Conservation (phyloP, 2,113 vertebrate genomes). For the Callipepla squamata region DNA sequence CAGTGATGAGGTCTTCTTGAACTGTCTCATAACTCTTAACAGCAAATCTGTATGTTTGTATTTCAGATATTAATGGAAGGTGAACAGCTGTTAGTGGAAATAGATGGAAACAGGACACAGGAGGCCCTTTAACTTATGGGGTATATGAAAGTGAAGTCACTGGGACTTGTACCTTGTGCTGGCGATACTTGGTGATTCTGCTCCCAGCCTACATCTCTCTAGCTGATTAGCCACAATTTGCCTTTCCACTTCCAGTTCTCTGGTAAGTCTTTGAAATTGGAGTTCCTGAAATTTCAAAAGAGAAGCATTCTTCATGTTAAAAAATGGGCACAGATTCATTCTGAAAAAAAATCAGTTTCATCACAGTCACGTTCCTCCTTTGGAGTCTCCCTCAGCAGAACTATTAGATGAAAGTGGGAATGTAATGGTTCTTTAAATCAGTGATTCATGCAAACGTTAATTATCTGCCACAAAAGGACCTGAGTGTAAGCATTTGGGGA, state of each 20-base stretch:
- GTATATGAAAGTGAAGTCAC: slow-evolving; percentile 60
- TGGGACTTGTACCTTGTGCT: slow-evolving; percentile 93
- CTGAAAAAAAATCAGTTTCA: slow-evolving; percentile 36
- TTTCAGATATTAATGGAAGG: neutral
- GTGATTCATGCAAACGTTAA: slow-evolving; percentile 32
- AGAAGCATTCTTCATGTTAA: slow-evolving; percentile 70
- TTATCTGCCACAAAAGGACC: slow-evolving; percentile 44
- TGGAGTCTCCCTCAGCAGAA: neutral
- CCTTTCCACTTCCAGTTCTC: slow-evolving; percentile 99
- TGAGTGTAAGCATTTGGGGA: neutral
- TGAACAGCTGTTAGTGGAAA: slow-evolving; percentile 26
- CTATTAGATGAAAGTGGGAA: neutral
- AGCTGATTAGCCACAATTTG: slow-evolving; percentile 99
- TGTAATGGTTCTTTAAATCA: slow-evolving; percentile 13
- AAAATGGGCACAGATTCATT: slow-evolving; percentile 55
- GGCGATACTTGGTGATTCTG: slow-evolving; percentile 94
- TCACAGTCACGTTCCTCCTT: slow-evolving; percentile 26
- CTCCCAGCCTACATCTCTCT: slow-evolving; percentile 98
- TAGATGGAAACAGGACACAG: neutral
- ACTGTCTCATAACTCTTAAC: slow-evolving; percentile 8
- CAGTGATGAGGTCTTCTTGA: slow-evolving; percentile 15
- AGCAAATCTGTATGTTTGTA: neutral
- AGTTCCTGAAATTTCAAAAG: slow-evolving; percentile 90
- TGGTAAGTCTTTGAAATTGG: slow-evolving; percentile 98
- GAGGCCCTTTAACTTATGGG: slow-evolving; percentile 20